Base-by-base conservation (phyloP, 2,113 vertebrate genomes). In the Catharus fuscescens region DNA sequence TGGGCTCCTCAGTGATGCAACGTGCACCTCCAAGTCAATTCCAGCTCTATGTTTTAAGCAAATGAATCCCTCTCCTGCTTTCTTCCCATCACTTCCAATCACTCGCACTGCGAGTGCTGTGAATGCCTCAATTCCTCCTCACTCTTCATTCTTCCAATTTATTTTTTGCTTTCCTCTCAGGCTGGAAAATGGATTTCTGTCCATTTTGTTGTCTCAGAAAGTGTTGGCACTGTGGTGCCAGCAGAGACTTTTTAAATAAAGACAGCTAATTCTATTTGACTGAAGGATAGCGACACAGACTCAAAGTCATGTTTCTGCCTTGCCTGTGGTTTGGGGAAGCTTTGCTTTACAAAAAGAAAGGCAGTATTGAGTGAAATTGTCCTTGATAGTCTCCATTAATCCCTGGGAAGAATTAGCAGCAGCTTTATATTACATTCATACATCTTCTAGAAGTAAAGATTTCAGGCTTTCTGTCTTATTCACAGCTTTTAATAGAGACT, bases 161-260 rank as follows among this genome's bases (percentile, higher is more conserved):
- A 45, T 76, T 92, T 67, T 59, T 60, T 69, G 53, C 78, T 31
- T 87, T 89, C 80, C 65, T 93, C 57, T 52, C 89, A 78, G 91
- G 52, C 91, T n/a, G 45, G 57, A 72, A 96, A 95, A 95, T 65
- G 66, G 94, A 95, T 95, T 95, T 81, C 92, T 91, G 80, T 81
- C 94, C 53, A n/a, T 92, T 86, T n/a, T 14, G 12, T 56, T 92
- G 91, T 81, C 80, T 89, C 26, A 12, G 83, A 70, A 70, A 71
- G 25, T 14, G 48, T 86, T 38, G 7, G 91, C 53, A 38, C 65
- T 4, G 3, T 14, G 45, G 57, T 72, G 81, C 84, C 87, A 50
- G 50, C 31, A 67, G 48, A 81, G 93, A 79, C 70, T 74, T 93
- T 64, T 91, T 12, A 85, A 89, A 92, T 77, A 92, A 77, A 94